phyloP scores from a whole-genome alignment of 2,797 vertebrate species.

The Borostomias antarcticus region DNA sequence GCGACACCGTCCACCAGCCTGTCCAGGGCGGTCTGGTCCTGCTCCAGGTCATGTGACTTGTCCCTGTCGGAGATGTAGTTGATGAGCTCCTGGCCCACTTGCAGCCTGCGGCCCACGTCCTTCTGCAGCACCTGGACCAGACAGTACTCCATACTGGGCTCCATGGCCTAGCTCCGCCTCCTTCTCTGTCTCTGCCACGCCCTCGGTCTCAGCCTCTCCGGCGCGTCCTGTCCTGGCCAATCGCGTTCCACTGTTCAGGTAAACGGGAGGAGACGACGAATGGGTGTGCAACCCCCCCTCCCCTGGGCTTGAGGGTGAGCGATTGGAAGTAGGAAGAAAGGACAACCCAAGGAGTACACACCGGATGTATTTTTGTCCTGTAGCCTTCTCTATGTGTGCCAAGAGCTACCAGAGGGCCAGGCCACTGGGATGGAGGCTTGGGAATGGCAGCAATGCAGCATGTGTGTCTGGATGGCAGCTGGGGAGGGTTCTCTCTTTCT shows the following conservation, averaged over 20 bases:
- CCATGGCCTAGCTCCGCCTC: constrained; percentile 70
- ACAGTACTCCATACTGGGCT: constrained; percentile 94
- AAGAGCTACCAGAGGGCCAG: constrained; percentile 81
- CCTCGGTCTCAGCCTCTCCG: too few relatives aligned
- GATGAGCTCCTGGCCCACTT: constrained; percentile 94
- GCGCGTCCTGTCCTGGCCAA: constrained; percentile 35
- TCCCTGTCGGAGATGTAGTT: constrained; percentile 92
- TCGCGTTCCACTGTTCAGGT: constrained; percentile 35
- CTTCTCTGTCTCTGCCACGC: constrained; percentile 66
- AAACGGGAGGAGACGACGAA: constrained; percentile 40
- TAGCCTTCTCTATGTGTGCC: constrained; percentile 70
- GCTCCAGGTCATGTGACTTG: constrained; percentile 93
- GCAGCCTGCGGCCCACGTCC: constrained; percentile 92
- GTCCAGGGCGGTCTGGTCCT: constrained; percentile 94
- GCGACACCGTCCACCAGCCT: constrained; percentile 96
- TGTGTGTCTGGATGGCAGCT: constrained; percentile 96
- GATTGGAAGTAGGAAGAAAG: constrained; percentile 31
- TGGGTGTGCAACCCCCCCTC: constrained; percentile 22
- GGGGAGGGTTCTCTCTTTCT: constrained; percentile 72
- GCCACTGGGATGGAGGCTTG: constrained; percentile 84
- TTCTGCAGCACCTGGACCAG: constrained; percentile 93
- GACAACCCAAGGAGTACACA: constrained; percentile 44
- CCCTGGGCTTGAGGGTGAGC: constrained; percentile 11
- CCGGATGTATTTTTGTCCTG: constrained; percentile 59
- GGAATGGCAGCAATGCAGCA: constrained; percentile 98